Evolutionary conservation across 2,888 invertebrate species (phyloP).

Genomic region (Chymomyza amoena): DNA sequence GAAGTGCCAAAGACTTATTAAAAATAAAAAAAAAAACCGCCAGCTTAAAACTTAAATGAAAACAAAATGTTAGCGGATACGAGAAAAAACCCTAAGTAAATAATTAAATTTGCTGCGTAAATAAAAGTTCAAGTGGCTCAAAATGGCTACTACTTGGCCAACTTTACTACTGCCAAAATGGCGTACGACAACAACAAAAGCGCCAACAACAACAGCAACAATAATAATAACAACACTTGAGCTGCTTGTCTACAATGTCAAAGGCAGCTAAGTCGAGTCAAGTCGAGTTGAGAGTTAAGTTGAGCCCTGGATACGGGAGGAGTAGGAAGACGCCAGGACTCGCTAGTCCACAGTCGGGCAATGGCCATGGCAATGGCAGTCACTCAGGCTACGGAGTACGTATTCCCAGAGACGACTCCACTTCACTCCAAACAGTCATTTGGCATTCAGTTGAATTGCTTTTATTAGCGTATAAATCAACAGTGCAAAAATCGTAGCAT

Average conservation of each 20-base stretch:
- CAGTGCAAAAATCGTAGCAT: constrained; percentile 69
- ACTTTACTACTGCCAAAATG: constrained; percentile 22
- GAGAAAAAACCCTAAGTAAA: constrained; percentile 44
- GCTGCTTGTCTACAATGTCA: constrained; percentile 63
- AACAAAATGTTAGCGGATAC: background rate
- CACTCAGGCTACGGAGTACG: background rate
- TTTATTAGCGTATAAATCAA: constrained; percentile 71
- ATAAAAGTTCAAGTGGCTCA: constrained; percentile 59
- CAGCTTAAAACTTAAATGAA: background rate
- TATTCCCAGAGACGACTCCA: background rate
- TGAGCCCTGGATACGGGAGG: background rate
- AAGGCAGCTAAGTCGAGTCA: constrained; percentile 44
- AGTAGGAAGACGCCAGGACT: too few relatives aligned
- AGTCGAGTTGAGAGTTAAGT: background rate
- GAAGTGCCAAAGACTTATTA: background rate
- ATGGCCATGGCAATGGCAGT: background rate
- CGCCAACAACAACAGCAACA: background rate
- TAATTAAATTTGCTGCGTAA: constrained; percentile 70
- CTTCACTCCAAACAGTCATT: constrained; percentile 33
- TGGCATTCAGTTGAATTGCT: constrained; percentile 68
- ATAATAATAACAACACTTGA: constrained; percentile 33
- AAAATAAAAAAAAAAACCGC: background rate
- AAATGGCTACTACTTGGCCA: constrained; percentile 21
- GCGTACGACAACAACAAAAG: constrained; percentile 32
- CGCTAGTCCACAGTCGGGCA: background rate